Evolutionary conservation across 1,140 invertebrate species (phyloP), one percentile per base, ranked within the genome.

Genomic region (Lycorma delicatula): DNA sequence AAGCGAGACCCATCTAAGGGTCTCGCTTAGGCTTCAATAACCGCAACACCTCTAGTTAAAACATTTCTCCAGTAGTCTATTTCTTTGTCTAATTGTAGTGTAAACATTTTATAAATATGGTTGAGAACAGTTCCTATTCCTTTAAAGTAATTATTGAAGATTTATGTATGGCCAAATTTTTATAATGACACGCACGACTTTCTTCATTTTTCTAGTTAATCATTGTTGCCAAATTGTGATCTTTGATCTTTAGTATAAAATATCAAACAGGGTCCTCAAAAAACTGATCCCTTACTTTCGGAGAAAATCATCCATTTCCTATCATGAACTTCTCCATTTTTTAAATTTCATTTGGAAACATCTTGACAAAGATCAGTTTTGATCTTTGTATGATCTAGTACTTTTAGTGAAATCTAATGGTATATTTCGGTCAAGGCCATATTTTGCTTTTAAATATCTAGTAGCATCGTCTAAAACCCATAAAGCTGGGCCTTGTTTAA

Each of bases 231-330:
- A 58, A 62, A 63, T 28, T 59, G 56, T 47, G 60, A 58, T 41
- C 56, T 48, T 26, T 46, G 54, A n/a, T n/a, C n/a, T n/a, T n/a
- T n/a, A n/a, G 7, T 22, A 25, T 49, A 23, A 49, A 65, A 66
- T 36, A 62, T 49, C 27, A 57, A 53, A 54, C 65, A 68, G 29
- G 62, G 41, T 29, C 25, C 62, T 54, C 65, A 68, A 54, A 58
- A 68, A 22, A 63, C 49, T 41, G 36, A 31, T 12, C 62, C 62
- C 9, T 56, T 61, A 25, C 58, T 63, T 63, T 60, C 7, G 3
- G 66, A 66, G 60, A 63, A 68, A 46, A 66, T 38, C 52, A 65
- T 20, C 64, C 60, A 68, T 5, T 52, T 44, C 26, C 66, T 58
- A 28, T 25, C 34, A 48, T 20, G 41, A 27, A 52, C 56, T 62